These are phyloP conservation scores for Microctenopoma lineatum DNA, from an alignment of 2,797 vertebrate species.

Conservation along the genomic window DNA sequence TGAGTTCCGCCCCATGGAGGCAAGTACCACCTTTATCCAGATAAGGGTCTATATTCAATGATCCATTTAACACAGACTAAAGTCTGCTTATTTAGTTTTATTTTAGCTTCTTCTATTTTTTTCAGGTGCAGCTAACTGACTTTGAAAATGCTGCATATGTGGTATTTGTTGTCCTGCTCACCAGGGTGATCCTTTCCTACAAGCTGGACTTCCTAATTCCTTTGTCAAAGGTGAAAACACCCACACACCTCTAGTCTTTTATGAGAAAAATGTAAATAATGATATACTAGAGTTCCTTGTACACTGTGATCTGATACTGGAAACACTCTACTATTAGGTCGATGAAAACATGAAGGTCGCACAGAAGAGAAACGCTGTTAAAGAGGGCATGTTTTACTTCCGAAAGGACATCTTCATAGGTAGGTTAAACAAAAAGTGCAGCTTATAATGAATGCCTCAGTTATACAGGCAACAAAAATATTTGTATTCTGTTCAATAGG, in stretches of 20 bases:
- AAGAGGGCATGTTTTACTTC: constrained; percentile 95
- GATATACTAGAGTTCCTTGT: background rate
- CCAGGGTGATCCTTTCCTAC: constrained; percentile 97
- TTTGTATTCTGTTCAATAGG: constrained; percentile 73
- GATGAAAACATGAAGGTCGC: constrained; percentile 98
- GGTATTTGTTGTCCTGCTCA: constrained; percentile 97
- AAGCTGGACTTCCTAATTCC: constrained; percentile 98
- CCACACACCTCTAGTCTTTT: background rate
- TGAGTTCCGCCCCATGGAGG: constrained; percentile 99
- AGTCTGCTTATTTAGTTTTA: background rate
- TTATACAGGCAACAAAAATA: background rate
- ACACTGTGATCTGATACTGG: background rate
- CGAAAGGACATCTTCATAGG: constrained; percentile 98
- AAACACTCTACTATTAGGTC: constrained; percentile 82
- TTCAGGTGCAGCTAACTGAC: constrained; percentile 96
- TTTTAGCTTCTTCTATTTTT: constrained; percentile 8
- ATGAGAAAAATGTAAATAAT: background rate
- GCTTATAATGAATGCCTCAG: background rate
- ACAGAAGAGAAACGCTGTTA: constrained; percentile 94
- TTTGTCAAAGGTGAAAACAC: constrained; percentile 90
- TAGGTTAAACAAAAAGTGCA: constrained; percentile 45
- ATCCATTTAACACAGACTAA: background rate
- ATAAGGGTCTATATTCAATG: background rate
- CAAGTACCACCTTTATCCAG: constrained; percentile 56
- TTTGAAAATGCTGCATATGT: constrained; percentile 99